Evolutionary conservation across 1,140 invertebrate genomes (phyloP).

Genomic region (Mactra quadrangularis): DNA sequence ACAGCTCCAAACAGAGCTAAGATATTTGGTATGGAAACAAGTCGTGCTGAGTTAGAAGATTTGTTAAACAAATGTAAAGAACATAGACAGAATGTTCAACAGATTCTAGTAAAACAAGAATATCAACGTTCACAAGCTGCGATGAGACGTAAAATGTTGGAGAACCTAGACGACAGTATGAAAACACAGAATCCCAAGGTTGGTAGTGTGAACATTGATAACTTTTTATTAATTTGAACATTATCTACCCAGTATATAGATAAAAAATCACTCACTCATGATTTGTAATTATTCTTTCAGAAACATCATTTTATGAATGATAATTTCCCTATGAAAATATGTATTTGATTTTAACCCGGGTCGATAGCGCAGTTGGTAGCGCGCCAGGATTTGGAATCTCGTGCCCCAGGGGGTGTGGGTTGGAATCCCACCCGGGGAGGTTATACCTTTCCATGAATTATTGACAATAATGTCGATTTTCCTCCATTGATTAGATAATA

Average conservation of each 20-base stretch:
- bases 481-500: too few species aligned
- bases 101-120: slow-evolving; percentile 79
- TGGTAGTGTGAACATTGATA: neutral
- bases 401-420: too few species aligned
- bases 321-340: too few species aligned
- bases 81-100: slow-evolving; percentile 78
- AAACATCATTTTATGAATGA: too few species aligned
- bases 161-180: slow-evolving; percentile 73
- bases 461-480: too few species aligned
- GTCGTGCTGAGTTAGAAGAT: slow-evolving; percentile 68
- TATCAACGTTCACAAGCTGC: slow-evolving; percentile 78
- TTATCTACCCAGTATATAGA: neutral
- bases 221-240: neutral
- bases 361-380: too few species aligned
- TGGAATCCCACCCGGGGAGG: too few species aligned
- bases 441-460: too few species aligned
- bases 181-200: slow-evolving; percentile 63
- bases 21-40: slow-evolving; percentile 74
- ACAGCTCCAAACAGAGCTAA: slow-evolving; percentile 70
- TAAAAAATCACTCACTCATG: too few species aligned
- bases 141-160: slow-evolving; percentile 80
- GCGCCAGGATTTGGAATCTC: too few species aligned
- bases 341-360: too few species aligned
- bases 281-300: too few species aligned
- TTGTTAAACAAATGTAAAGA: slow-evolving; percentile 70